Evolutionary conservation across 2,797 vertebrate species (phyloP).

Genomic region (Pseudochirops cupreus): DNA sequence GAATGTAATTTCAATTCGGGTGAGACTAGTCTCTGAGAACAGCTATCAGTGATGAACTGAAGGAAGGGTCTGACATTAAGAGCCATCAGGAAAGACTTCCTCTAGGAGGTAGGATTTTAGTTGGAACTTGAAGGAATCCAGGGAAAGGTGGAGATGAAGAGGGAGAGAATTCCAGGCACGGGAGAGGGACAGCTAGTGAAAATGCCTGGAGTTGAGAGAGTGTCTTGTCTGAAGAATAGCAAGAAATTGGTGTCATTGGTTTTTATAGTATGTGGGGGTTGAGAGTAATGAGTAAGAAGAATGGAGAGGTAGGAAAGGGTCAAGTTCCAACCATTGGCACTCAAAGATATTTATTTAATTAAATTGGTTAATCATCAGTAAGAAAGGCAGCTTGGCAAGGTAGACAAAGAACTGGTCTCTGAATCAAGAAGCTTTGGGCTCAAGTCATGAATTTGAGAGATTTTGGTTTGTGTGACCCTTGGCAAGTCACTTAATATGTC

Average conservation of each 20-base stretch:
- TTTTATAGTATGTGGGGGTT: neutral
- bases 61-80: too few relatives aligned
- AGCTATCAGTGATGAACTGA: too few relatives aligned
- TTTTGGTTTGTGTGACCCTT: neutral
- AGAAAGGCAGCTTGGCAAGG: neutral
- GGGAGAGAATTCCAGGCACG: neutral
- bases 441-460: neutral
- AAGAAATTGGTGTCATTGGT: neutral
- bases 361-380: neutral
- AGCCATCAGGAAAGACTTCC: neutral
- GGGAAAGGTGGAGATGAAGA: neutral
- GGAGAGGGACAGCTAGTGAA: neutral
- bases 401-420: neutral
- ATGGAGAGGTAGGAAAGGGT: neutral
- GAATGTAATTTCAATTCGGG: neutral
- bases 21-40: neutral
- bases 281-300: neutral
- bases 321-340: neutral
- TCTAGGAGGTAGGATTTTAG: neutral
- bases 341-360: neutral
- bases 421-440: neutral
- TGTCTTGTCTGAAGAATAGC: neutral
- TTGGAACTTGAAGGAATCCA: neutral
- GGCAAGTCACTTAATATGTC: neutral
- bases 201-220: neutral